phyloP scores from a whole-genome alignment of 2,797 vertebrate genomes.

The Ateles fusciceps region DNA sequence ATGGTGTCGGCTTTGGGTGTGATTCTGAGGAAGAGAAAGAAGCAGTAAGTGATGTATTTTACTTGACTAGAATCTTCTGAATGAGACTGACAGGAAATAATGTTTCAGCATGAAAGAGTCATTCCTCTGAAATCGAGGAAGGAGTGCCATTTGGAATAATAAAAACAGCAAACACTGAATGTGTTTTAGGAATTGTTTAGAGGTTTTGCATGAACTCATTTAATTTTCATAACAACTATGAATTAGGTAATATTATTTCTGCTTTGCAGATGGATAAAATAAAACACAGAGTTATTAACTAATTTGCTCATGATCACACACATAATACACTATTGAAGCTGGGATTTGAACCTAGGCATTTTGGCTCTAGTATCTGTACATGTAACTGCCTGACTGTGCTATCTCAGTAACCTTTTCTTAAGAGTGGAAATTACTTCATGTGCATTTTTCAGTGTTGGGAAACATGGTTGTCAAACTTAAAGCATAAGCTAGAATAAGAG shows the following conservation, averaged over 20 bases:
- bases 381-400: not conserved
- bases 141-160: not conserved
- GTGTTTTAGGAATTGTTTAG: not conserved
- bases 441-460: not conserved
- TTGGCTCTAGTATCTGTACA: not conserved
- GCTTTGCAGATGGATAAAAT: not conserved
- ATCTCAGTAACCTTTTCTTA: not conserved
- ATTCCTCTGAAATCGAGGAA: not conserved
- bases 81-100: not conserved
- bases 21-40: not conserved
- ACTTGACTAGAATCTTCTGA: not conserved
- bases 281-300: not conserved
- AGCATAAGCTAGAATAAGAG: not conserved
- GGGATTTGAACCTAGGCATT: not conserved
- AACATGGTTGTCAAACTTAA: not conserved
- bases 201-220: not conserved
- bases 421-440: not conserved
- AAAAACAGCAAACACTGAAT: not conserved
- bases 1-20: not conserved
- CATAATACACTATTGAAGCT: not conserved
- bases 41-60: not conserved
- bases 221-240: not conserved
- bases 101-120: not conserved
- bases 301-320: not conserved
- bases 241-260: slow-evolving; percentile 10